Conservation (phyloP, 2,888 invertebrate species). For the Diplolepis rosae region DNA sequence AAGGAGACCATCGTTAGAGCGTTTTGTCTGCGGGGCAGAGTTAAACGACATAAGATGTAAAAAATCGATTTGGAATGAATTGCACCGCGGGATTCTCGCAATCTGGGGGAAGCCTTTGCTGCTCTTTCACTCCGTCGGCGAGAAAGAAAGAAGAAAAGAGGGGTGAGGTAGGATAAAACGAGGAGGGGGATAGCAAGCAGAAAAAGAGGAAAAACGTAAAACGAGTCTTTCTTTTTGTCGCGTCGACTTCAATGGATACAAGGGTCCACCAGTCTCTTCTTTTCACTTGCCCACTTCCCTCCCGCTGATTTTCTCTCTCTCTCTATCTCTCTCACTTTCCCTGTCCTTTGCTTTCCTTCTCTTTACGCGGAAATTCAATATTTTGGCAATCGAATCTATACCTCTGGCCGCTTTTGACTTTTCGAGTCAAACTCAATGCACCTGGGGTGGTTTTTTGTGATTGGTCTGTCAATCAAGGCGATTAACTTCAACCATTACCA, state of each 20-base stretch:
- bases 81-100: slow-evolving; percentile 60
- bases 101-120: slow-evolving; percentile 49
- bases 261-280: slow-evolving; percentile 24
- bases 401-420: slow-evolving; percentile 33
- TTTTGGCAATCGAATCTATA: slow-evolving; percentile 66
- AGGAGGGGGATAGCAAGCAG: slow-evolving; percentile 27
- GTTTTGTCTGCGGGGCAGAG: slow-evolving; percentile 56
- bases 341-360: slow-evolving; percentile 29
- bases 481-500: background rate
- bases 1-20: slow-evolving; percentile 21
- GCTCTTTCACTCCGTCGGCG: slow-evolving; percentile 45
- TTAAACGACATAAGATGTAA: slow-evolving; percentile 59
- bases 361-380: slow-evolving; percentile 65
- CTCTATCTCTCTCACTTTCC: slow-evolving; percentile 39
- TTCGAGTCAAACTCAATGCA: slow-evolving; percentile 17
- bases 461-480: background rate
- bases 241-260: slow-evolving; percentile 34
- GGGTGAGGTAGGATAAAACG: slow-evolving; percentile 30
- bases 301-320: slow-evolving; percentile 36
- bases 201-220: slow-evolving; percentile 27
- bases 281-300: slow-evolving; percentile 35
- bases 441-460: slow-evolving; percentile 21
- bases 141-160: slow-evolving; percentile 44
- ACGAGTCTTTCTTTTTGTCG: slow-evolving; percentile 38
- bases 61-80: slow-evolving; percentile 64